Evolutionary conservation across 2,888 invertebrate genomes (phyloP), one percentile per base, ranked within the genome.

Genomic region (Spatulosminthurus flaviceps): DNA sequence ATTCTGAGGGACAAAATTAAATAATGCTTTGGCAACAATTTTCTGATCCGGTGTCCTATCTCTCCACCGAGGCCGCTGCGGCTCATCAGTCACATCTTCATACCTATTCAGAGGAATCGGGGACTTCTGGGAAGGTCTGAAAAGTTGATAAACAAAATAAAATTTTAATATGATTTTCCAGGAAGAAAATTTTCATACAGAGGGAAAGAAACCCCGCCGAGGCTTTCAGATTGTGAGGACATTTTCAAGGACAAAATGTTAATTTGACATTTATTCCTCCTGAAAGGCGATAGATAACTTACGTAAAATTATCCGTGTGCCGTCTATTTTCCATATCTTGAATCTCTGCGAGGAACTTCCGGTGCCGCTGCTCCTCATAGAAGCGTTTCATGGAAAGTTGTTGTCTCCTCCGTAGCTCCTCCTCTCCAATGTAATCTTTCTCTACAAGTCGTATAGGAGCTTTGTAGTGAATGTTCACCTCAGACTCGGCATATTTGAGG

Each of bases 291-390:
- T 42, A 22, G 2, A 19, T 26, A 28, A 87, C 90, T 90, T 86
- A 91, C 91, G 93, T 94, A 87, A 96, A 96, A 89, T 96, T 95
- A 88, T 97, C 97, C 84, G 95, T 94, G 88, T 97, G 97, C 85
- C 96, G 92, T 82, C 97, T 91, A 86, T 93, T 95, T 89, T 95
- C 95, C 91, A 95, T 95, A 88, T 96, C 96, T 89, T 95, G 95
- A 82, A 96, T 90, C 88, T 97, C 96, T 90, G 92, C 89, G 90
- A 95, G 94, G 86, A 95, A 91, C 89, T 96, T 96, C 89, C 97
- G 96, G 88, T 94, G 92, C 86, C 95, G 91, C 86, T 93, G 91
- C 89, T 96, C 95, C 88, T 95, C 95, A 88, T 96, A 96, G 82
- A 95, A 92, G 86, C 93, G 91, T 88, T 94, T 93, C 95, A 96